phyloP scores from a whole-genome alignment of 2,888 invertebrate species.

The Antheraea assamensis region DNA sequence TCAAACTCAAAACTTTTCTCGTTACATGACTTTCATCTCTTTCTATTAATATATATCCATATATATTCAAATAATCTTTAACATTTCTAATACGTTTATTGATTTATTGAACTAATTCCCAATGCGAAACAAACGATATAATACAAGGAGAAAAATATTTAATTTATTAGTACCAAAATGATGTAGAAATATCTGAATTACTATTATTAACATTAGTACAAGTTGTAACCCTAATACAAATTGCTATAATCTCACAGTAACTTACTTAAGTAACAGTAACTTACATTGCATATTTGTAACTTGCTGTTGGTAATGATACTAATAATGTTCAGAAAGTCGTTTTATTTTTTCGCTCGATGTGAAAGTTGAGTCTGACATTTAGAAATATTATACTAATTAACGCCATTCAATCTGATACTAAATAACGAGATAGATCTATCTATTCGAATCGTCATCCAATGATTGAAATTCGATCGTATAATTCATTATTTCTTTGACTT shows the following conservation, averaged over 20 bases:
- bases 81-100: too few relatives aligned
- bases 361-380: slow-evolving; percentile 11
- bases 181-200: not conserved
- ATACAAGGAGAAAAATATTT: not conserved
- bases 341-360: not conserved
- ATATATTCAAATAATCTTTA: too few relatives aligned
- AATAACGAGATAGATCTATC: not conserved
- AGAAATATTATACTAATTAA: not conserved
- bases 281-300: slow-evolving; percentile 16
- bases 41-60: too few relatives aligned
- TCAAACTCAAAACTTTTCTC: too few relatives aligned
- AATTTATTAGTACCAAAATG: not conserved
- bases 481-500: not conserved
- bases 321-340: slow-evolving; percentile 6
- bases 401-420: not conserved
- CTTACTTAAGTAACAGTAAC: slow-evolving; percentile 29
- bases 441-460: too few relatives aligned
- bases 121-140: not conserved
- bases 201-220: not conserved
- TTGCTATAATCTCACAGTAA: not conserved
- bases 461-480: not conserved
- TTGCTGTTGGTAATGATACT: slow-evolving; percentile 4
- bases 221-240: not conserved
- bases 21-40: too few relatives aligned
- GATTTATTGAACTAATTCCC: too few relatives aligned